These are phyloP conservation scores for Mustelus asterias DNA, from an alignment of 2,113 vertebrate genomes.

Conservation along the genomic window DNA sequence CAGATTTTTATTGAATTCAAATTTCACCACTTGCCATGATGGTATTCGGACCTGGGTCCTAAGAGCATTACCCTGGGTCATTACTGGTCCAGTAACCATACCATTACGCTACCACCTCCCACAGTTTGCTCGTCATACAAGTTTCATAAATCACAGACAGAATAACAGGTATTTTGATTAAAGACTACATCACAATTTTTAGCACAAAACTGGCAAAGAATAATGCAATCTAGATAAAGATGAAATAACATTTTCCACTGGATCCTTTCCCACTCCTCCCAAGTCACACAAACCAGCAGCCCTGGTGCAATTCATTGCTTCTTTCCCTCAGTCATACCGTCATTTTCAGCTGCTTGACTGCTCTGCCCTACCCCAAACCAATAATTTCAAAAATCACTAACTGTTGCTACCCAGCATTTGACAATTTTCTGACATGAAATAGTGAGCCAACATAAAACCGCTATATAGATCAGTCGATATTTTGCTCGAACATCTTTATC, in stretches of 20 bases:
- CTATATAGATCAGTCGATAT: background rate
- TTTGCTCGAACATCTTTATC: background rate
- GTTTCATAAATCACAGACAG: background rate
- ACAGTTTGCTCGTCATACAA: background rate
- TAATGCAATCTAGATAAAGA: background rate
- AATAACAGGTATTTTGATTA: background rate
- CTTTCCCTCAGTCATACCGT: background rate
- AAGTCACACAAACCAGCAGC: background rate
- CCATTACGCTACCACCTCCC: too few species aligned
- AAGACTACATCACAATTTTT: background rate
- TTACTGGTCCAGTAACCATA: too few species aligned
- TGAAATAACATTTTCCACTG: conserved; percentile 9
- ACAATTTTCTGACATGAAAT: background rate
- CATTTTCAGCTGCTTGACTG: background rate
- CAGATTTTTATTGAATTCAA: too few species aligned
- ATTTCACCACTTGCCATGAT: too few species aligned
- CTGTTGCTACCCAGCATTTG: background rate
- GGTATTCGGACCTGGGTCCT: too few species aligned
- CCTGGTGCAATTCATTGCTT: background rate
- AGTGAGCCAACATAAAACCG: background rate
- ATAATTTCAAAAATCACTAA: background rate
- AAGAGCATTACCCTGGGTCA: too few species aligned
- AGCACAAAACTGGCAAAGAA: background rate
- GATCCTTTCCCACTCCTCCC: background rate
- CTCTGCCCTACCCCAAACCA: background rate